Evolutionary conservation across 2,888 invertebrate species (phyloP).

Genomic region (Patella depressa): DNA sequence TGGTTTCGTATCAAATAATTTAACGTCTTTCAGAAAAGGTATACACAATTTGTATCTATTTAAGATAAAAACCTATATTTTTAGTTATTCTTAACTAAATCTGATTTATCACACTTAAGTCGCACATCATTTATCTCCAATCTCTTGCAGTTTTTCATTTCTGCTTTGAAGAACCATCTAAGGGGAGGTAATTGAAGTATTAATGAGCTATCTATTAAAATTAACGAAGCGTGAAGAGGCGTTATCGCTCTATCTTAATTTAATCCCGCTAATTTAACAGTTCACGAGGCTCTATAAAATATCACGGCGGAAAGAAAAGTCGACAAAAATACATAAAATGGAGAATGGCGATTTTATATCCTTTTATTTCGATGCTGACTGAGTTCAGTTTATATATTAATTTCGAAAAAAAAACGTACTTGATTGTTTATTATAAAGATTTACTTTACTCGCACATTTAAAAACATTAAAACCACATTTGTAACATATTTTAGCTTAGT

Average conservation of each 20-base stretch:
- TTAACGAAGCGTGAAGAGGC: conserved; percentile 11
- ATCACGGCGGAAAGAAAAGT: background rate
- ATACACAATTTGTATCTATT: too few relatives aligned
- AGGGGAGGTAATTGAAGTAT: conserved; percentile 9
- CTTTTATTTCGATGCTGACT: background rate
- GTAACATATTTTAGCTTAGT: too few relatives aligned
- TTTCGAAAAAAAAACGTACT: too few relatives aligned
- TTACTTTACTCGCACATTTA: too few relatives aligned
- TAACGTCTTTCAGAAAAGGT: too few relatives aligned
- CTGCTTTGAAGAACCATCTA: conserved; percentile 1
- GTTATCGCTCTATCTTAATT: conserved; percentile 9
- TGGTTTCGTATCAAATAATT: too few relatives aligned
- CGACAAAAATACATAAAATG: background rate
- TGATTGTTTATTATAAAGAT: too few relatives aligned
- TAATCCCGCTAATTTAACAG: conserved; percentile 10
- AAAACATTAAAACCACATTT: too few relatives aligned
- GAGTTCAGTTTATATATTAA: background rate
- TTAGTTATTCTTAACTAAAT: too few relatives aligned
- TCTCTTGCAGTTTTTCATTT: background rate
- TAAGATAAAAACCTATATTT: too few relatives aligned
- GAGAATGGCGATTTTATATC: background rate
- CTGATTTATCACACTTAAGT: too few relatives aligned
- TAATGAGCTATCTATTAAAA: conserved; percentile 12
- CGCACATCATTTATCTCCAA: too few relatives aligned
- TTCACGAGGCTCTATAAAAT: background rate